Evolutionary conservation across 2,113 vertebrate species (phyloP), one percentile per base, ranked within the genome.

Genomic region (Catharus bicknelli): DNA sequence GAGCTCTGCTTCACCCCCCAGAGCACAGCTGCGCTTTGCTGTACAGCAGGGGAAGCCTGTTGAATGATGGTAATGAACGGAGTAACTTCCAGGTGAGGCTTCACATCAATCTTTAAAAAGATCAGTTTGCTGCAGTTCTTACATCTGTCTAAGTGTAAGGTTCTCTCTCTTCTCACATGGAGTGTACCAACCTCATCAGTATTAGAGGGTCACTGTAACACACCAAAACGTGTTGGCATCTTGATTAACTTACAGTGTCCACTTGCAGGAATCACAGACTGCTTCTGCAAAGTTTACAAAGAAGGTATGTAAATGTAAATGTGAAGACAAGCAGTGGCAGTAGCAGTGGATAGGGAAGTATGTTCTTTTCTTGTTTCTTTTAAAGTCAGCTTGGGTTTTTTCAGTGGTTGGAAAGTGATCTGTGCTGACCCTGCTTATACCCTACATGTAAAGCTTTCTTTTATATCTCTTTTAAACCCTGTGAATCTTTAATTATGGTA

Each of bases 251-350:
- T 36, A 22, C 22, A 14, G 50, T 86, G 12, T 96, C 85, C 34
- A n/a, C 68, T 96, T 89, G 50, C 96, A 98, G 97, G 95, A 92
- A 57, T 92, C 76, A 1, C 64, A 95, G 47, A 74, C 76, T 79
- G 89, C 93, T 75, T 73, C 95, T 62, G 88, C 45, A 66, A 95
- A 96, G 79, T 97, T 97, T 69, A 92, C 84, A 42, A 97, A 97
- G 87, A 97, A 98, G 97, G 97, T 97, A 96, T 11, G 94, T 86
- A 64, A 93, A 77, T 14, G 17, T 78, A 63, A 93, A 77, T 14
- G 18, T 78, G 57, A 88, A 77, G 40, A 68, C 34, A 74, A 83
- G 51, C 1, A 6, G 62, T 51, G 45, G 30, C 61, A 86, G 51
- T 47, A 88, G 38, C n/a, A 48, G 26, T 5, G 11, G 20, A 18